These are phyloP conservation scores for Gasterosteus nipponicus DNA, from an alignment of 2,113 vertebrate species.

Conservation along the genomic window DNA sequence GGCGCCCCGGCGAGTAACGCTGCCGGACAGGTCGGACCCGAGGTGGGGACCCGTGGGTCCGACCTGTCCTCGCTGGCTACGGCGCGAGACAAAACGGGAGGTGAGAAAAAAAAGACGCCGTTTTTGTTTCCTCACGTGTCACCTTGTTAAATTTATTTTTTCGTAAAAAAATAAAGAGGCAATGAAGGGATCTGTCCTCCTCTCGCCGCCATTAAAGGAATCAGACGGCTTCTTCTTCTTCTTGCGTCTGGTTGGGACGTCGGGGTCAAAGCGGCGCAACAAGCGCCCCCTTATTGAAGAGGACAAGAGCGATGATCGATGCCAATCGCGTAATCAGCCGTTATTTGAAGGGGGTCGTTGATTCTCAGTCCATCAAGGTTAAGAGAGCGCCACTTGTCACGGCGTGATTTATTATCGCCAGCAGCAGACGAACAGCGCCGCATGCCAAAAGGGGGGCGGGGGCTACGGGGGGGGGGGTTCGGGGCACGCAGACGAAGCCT, in stretches of 20 bases:
- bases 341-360: constrained; percentile 79
- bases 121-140: no score
- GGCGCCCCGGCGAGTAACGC: constrained; percentile 66
- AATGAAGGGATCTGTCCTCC: background rate
- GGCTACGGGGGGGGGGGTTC: background rate
- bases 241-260: constrained; percentile 34
- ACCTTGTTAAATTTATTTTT: no score
- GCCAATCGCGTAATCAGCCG: constrained; percentile 75
- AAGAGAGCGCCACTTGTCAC: constrained; percentile 81
- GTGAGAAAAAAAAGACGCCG: no score
- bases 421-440: constrained; percentile 66
- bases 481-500: constrained; percentile 22
- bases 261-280: constrained; percentile 56
- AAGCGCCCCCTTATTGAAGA: constrained; percentile 71
- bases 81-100: no score
- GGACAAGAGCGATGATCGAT: constrained; percentile 77
- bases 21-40: constrained; percentile 69
- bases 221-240: constrained; percentile 37
- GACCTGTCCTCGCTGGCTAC: no score
- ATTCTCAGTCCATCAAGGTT: constrained; percentile 80
- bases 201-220: constrained; percentile 32
- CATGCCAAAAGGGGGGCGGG: constrained; percentile 41
- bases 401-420: constrained; percentile 81
- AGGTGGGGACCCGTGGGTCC: no score
- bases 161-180: no score